Evolutionary conservation across 2,113 vertebrate genomes (phyloP), one percentile per base, ranked within the genome.

Genomic region (Vulpes vulpes): DNA sequence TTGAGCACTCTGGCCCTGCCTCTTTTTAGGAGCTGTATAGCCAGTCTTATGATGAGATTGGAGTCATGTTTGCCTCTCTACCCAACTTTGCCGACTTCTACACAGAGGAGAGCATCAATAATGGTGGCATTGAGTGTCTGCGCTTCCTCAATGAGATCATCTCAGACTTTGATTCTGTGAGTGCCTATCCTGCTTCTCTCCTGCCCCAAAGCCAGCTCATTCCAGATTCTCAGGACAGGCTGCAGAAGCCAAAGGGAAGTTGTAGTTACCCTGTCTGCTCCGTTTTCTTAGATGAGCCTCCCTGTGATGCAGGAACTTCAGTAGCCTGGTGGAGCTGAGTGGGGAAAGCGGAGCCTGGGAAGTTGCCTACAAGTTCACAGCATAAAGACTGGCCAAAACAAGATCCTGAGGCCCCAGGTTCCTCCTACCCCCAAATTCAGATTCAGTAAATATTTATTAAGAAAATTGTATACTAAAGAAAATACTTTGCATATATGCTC

Each of bases 91-190:
- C 99, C 0, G 99, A 99, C 98, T 99, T 99, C 98, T 99, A 99
- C 98, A 99, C 99, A 0, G 99, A 99, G 97, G 99, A 99, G 98
- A 99, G 99, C 98, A 99, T 99, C 98, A 99, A 99, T 92, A 99
- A 99, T 0, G 99, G 99, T 0, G 99, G 99, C 57, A 99, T 99
- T 0, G 99, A 99, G 97, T 99, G 99, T 92, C 98, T 99, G 94
- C 99, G 99, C 73, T 99, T 99, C 98, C 99, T 99, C 97, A 99
- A 99, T 1, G 99, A 99, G 98, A 99, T 99, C 98, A 99, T 99
- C 98, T 99, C 99, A 0, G 99, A 99, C 95, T 99, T 99, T 0
- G 99, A 99, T 23, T 99, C 99, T 11, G 99, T 99, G 98, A 99
- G 99, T 98, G 2, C 0, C 38, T 11, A 2, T n/a, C 55, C 69